Evolutionary conservation across 2,888 invertebrate species (phyloP), one percentile per base, ranked within the genome.

Genomic region (Chouioia cunea): DNA sequence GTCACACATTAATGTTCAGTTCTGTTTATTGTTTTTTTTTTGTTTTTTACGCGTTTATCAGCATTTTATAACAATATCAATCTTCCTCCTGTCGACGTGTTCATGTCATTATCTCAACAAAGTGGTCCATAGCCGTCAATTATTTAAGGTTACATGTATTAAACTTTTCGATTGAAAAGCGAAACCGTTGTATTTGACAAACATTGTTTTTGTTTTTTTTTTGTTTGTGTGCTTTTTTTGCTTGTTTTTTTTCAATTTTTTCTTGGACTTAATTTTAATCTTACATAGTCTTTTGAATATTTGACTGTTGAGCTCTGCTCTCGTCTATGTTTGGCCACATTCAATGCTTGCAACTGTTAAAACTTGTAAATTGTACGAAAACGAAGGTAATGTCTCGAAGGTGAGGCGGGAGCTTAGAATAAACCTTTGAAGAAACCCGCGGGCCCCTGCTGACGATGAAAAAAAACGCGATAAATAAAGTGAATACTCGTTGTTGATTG

Each of bases 381-480:
- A 82, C 80, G 79, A 83, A 83, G 79, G 80, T 80, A 82, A 81
- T 77, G 77, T 82, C 77, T 78, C 79, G 79, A 80, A 81, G 77
- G 77, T 80, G 80, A 80, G 79, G 81, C 78, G 80, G n/a, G n/a
- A 80, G 79, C 80, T 93, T 95, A 95, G 92, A 95, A 95, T 90
- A 95, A 94, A 92, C 95, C 95, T 91, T 95, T 95, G 88, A 95
- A 91, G 91, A 95, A 95, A 89, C 94, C 94, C 88, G 95, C 94
- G 87, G 95, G 94, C 88, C 95, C 95, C 89, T 95, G 94, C 95
- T 95, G 66, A 18, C 20, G 2, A 20, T n/a, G 10, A 16, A 52
- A 36, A 48, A 18, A 10, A 65, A 14, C 47, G 20, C n/a, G n/a
- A 43, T 36, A 27, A 1, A 43, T 48, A 4, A 12, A 36, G 36